Conservation (phyloP, 2,113 vertebrate genomes). For the Lamprologus sp. region DNA sequence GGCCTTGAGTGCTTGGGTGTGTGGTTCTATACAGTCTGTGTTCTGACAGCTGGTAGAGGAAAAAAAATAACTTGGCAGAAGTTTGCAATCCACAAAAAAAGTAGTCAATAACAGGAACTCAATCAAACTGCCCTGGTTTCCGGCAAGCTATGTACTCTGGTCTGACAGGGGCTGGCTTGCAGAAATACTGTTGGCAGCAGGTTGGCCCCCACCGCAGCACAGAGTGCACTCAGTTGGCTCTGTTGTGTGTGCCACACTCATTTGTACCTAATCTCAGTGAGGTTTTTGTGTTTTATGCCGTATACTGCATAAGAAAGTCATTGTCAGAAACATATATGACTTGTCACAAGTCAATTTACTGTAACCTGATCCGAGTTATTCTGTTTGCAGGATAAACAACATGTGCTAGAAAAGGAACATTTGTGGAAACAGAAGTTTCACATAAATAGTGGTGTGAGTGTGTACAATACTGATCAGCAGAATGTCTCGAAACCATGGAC, state of each 20-base stretch:
- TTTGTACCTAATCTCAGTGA: conserved; percentile 64
- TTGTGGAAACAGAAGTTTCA: neutral
- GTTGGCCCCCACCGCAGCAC: conserved; percentile 60
- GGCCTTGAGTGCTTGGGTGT: conserved; percentile 29
- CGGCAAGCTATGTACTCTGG: conserved; percentile 65
- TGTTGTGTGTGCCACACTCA: conserved; percentile 41
- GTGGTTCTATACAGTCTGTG: conserved; percentile 49
- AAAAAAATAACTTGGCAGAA: conserved; percentile 60
- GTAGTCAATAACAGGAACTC: conserved; percentile 93
- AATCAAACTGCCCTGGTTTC: conserved; percentile 87
- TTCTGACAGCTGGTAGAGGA: conserved; percentile 57
- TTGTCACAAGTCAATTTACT: conserved; percentile 14
- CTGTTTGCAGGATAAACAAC: neutral
- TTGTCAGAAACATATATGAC: neutral
- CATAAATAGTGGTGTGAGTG: neutral
- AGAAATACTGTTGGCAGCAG: conserved; percentile 60
- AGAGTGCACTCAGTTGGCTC: conserved; percentile 42
- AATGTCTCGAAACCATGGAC: neutral
- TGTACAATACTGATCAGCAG: neutral
- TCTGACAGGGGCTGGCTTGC: conserved; percentile 57
- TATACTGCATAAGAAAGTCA: conserved; percentile 20
- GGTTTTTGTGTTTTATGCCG: conserved; percentile 59
- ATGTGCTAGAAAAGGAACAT: conserved; percentile 11
- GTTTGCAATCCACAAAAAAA: conserved; percentile 44
- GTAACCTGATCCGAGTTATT: conserved; percentile 29